Base-by-base conservation (phyloP, 2,888 invertebrate species). In the Drosophila ochracea region DNA sequence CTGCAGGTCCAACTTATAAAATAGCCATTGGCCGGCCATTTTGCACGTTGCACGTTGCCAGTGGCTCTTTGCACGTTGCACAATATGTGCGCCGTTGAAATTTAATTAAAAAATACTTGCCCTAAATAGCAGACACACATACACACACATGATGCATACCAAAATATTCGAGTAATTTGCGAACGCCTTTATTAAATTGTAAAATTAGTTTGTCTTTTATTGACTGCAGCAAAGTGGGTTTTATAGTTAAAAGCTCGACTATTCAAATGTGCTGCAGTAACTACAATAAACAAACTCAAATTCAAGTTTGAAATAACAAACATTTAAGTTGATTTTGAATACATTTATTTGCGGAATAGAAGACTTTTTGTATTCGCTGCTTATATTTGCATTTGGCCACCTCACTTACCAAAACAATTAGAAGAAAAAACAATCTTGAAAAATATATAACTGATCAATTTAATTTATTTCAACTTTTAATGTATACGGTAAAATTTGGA, bases 81-180 rank as follows among this genome's bases (percentile, higher is more conserved):
- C 72, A 59, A 25, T 72, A 64, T 72, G 78, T 60, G 61, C 55
- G 47, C 80, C 63, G 52, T 64, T 61, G 68, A 86, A 86, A 86
- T 86, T 84, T 86, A 86, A 86, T 86, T 86, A 86, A 90, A 83
- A 85, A 86, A 86, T 86, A 83, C 78, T 80, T 88, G 78, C 83
- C 80, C 89, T 71, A 84, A 88, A 85, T 88, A 72, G 76, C 69
- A 61, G 28, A 16, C 61, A 31, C 11, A 54, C 60, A 60, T 43
- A 54, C 35, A 52, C 47, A 37, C 53, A 63, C 35, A 59, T 35
- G 65, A 52, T 30, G 70, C 21, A 19, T 35, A n/a, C 60, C 49
- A 50, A 85, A 88, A 75, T 68, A 85, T 88, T 80, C 64, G 73
- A 90, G 85, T 80, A 78, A 84, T 85, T 90, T 76, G 63, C 68